Evolutionary conservation across 2,113 vertebrate species (phyloP), one percentile per base, ranked within the genome.

Genomic region (Ammodytes marinus): DNA sequence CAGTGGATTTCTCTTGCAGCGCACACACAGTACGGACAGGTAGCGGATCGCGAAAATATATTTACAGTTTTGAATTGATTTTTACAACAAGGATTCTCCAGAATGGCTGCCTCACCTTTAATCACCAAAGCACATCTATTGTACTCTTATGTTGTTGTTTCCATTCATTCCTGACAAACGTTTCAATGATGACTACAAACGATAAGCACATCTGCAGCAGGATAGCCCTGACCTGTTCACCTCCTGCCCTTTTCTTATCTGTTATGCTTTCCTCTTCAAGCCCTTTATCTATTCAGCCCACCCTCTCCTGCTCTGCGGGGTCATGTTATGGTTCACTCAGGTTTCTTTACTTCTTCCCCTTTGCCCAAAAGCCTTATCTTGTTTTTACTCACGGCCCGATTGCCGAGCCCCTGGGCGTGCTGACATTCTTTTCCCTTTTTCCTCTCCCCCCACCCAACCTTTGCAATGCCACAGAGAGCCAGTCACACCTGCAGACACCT

Each of bases 401-500:
- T 80, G 79, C 78, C 53, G 64, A 74, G 90, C 93, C 91, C 80
- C 79, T 5, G 83, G 92, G 76, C 78, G 3, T 13, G 58, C 76
- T 71, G 70, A 77, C 86, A 88, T 89, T 86, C 88, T 83, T 89
- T 72, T 60, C 39, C 80, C 55, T 45, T 53, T 70, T 27, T 27
- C 27, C 27, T 71, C 46, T 53, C 19, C 76, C 42, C 80, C 73
- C 13, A 0, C 77, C 69, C 65, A 27, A 27, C 27, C 27, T 27
- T 27, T 27, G 27, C 27, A 27, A 27, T 8, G 52, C 66, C 83
- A 79, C 74, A 85, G 82, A 82, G 77, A 73, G 66, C 69, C 70
- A 12, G 76, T 83, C 88, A 91, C 92, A 95, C 93, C 93, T 95
- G 92, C 81, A 91, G 80, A 95, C 94, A 95, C 95, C 95, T 95